These are phyloP conservation scores for Riparia riparia DNA, from an alignment of 2,113 vertebrate genomes.

Conservation along the genomic window DNA sequence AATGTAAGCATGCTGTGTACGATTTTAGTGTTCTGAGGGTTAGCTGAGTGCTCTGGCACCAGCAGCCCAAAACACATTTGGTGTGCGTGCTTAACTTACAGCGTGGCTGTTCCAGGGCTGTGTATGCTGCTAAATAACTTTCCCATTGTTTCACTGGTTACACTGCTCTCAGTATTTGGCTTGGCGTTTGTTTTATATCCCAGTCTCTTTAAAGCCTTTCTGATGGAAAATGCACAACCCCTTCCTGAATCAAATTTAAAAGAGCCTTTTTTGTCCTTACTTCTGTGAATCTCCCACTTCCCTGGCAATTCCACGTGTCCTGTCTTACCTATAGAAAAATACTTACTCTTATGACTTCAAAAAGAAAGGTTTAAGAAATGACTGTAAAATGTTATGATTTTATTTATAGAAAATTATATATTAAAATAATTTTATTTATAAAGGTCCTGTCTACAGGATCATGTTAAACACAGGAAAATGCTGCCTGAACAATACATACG, in stretches of 20 bases:
- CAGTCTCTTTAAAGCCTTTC: not conserved
- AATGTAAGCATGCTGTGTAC: not conserved
- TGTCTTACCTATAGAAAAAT: not conserved
- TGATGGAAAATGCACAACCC: not conserved
- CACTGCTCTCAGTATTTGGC: constrained; percentile 42
- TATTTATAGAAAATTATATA: not conserved
- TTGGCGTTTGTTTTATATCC: constrained; percentile 25
- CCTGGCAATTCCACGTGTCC: not conserved
- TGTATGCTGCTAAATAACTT: constrained; percentile 59
- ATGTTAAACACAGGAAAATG: not conserved
- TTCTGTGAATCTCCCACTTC: not conserved
- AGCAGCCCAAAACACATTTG: constrained; percentile 37
- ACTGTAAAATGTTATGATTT: not conserved
- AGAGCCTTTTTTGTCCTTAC: not conserved
- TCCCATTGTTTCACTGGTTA: constrained; percentile 51
- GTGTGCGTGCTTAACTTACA: constrained; percentile 41
- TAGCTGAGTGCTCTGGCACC: constrained; percentile 39
- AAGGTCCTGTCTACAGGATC: not conserved
- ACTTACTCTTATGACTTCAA: not conserved
- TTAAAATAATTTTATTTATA: not conserved
- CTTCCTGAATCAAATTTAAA: constrained; percentile 7
- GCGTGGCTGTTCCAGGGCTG: not conserved
- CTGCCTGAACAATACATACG: not conserved
- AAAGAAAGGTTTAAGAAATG: not conserved
- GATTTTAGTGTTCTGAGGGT: not conserved